Base-by-base conservation (phyloP, 2,113 vertebrate species). In the Cyrtonyx montezumae region DNA sequence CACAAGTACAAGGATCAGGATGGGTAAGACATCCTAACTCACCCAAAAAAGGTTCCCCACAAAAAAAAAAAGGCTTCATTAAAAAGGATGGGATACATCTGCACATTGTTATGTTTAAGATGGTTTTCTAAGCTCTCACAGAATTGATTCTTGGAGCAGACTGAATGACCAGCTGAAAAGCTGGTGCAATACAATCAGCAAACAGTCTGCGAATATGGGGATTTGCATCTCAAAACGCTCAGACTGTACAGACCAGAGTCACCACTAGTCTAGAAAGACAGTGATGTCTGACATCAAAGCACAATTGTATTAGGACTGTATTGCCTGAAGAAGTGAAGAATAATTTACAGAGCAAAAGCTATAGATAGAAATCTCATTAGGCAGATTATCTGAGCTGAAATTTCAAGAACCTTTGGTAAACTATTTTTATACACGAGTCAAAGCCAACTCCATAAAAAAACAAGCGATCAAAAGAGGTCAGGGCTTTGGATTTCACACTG, bases 381-480 rank as follows among this genome's bases (percentile, higher is more conserved):
- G 84, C 76, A 90, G 69, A 91, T 78, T 69, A 87, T 70, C 51
- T 23, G 55, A 80, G 76, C 21, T 79, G 73, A 91, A 94, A 91
- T 92, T 82, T 93, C 68, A 92, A 80, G 73, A 95, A 83, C 55
- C 43, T 74, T 91, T 56, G 46, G 43, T 65, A 92, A 91, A 93
- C 76, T 94, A 83, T 87, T 94, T 93, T 92, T 85, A 75, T 40
- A 80, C 18, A 8, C 28, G 46, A 96, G 91, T 89, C 63, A 63
- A 94, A 67, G 65, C 48, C 2, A 3, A 85, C n/a, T 77, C 37
- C 34, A 83, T 59, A 11, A 83, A 79, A 79, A 59, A 94, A 65
- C 43, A 11, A 79, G 58, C 0, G 0, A 83, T 70, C 32, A 80
- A 70, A 93, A 77, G 85, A 75, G 88, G 85, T 80, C 92, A 71